Evolutionary conservation across 2,888 invertebrate genomes (phyloP), one percentile per base, ranked within the genome.

Genomic region (Coleophora flavipennella): DNA sequence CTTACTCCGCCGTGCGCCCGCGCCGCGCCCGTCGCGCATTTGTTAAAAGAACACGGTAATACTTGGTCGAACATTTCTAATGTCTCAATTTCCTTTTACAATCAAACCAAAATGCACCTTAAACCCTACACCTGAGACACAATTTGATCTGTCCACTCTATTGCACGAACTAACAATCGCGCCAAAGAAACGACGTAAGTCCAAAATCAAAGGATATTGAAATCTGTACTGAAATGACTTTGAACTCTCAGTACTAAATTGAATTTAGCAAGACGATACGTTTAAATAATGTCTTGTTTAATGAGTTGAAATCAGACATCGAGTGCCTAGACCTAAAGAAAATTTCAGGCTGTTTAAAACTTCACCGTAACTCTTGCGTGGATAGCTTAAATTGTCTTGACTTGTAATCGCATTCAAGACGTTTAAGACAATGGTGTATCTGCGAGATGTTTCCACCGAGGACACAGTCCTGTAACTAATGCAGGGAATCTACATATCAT

Each of bases 211-310:
- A 31, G 38, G 39, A 33, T 54, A 53, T 46, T 47, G 20, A 10
- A 45, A 40, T 28, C 40, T 45, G 27, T 8, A 13, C 12, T 10
- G 8, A 33, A 20, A 14, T 11, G 2, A 10, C 27, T 26, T 27
- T 13, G 27, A 8, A 8, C 13, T 39, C 20, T 28, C 28, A 11
- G 13, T 12, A 14, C 11, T 6, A 28, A 33, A 33, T 36, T 11
- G 11, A 31, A 32, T 35, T 33, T 36, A 40, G 10, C 9, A 8
- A 14, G 10, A 10, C 4, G 58, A 42, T 57, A 59, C 64, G 66
- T 72, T 76, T 81, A 83, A 84, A 84, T 84, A 79, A 81, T 81
- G 77, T 77, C 81, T 79, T 81, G 79, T 81, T 83, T 84, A 84
- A 84, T 84, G 83, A 83, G 76, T 81, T 62, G 69, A 59, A 68